Evolutionary conservation across 2,888 invertebrate species (phyloP), one percentile per base, ranked within the genome.

Genomic region (Octonoba sinensis): DNA sequence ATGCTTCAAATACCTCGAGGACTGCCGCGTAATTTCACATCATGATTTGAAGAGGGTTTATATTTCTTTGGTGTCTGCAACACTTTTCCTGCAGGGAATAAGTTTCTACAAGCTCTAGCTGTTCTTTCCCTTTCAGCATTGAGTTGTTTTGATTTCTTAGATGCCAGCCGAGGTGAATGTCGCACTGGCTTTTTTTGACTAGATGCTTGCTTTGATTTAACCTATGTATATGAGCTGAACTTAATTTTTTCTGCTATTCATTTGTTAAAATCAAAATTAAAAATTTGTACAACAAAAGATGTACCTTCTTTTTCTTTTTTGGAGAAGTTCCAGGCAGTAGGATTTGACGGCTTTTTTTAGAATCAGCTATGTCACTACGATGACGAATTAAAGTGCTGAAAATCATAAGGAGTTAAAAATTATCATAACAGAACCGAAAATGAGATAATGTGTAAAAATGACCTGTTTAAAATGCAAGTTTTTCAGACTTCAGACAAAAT

Each of bases 351-450:
- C 62, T 56, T 62, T 62, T 81, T 27, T 12, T 56, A 51, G 60
- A 64, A n/a, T 69, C 69, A 20, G 62, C 67, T 60, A 81, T 69
- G 22, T 81, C 79, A 64, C 73, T 81, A 15, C 78, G 66, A n/a
- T 64, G 73, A n/a, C 73, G 51, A 36, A 69, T 46, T 16, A 81
- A 44, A 64, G 62, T 77, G 15, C 76, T 77, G 27, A 36, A 36
- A 27, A 36, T 36, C 8, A 36, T 11, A 36, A 36, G 36, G 6
- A 27, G 6, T 36, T 36, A 27, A 27, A 27, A 6, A 36, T n/a
- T n/a, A n/a, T 36, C 36, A 36, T 36, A 1, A 8, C 8, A 8
- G 36, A n/a, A 11, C 36, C 3, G 8, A 36, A 4, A 36, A 36
- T 11, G 11, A 8, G 36, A 8, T 27, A 27, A n/a, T n/a, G n/a